Evolutionary conservation across 2,888 invertebrate species (phyloP).

Genomic region (Apamea epomidion): DNA sequence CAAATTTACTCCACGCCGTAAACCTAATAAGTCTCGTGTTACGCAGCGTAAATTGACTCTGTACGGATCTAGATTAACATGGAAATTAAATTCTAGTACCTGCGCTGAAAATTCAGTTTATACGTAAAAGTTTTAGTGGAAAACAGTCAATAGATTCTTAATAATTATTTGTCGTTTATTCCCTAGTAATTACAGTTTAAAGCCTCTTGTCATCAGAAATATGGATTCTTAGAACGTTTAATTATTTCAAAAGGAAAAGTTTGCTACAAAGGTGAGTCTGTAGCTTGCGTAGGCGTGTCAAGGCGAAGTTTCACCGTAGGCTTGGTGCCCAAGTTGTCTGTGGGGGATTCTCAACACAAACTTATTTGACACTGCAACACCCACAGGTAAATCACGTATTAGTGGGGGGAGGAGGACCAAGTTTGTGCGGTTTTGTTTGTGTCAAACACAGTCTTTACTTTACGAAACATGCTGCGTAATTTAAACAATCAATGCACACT

Average conservation of each 20-base stretch:
- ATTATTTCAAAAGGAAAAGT: slow-evolving; percentile 13
- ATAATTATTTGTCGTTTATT: slow-evolving; percentile 85
- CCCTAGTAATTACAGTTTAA: slow-evolving; percentile 77
- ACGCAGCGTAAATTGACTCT: slow-evolving; percentile 63
- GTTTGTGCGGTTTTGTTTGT: slow-evolving; percentile 44
- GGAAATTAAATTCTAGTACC: slow-evolving; percentile 65
- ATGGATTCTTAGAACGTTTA: slow-evolving; percentile 7
- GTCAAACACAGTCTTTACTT: slow-evolving; percentile 44
- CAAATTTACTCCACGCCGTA: slow-evolving; percentile 56
- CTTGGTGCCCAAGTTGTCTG: slow-evolving; percentile 52
- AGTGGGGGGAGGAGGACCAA: slow-evolving; percentile 23
- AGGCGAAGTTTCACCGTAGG: slow-evolving; percentile 49
- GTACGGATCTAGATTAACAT: slow-evolving; percentile 62
- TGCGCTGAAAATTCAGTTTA: slow-evolving; percentile 63
- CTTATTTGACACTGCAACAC: slow-evolving; percentile 71
- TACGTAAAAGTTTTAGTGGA: slow-evolving; percentile 73
- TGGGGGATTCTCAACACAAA: slow-evolving; percentile 64
- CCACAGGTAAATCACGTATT: slow-evolving; percentile 62
- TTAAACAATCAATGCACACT: slow-evolving; percentile 42
- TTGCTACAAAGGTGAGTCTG: slow-evolving; percentile 20
- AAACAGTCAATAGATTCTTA: slow-evolving; percentile 86
- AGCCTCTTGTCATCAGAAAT: slow-evolving; percentile 71
- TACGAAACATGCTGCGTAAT: slow-evolving; percentile 33
- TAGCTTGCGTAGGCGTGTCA: slow-evolving; percentile 27
- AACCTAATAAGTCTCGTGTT: slow-evolving; percentile 63